Evolutionary conservation across 2,888 invertebrate genomes (phyloP), one percentile per base, ranked within the genome.

Genomic region (Aplocera efformata): DNA sequence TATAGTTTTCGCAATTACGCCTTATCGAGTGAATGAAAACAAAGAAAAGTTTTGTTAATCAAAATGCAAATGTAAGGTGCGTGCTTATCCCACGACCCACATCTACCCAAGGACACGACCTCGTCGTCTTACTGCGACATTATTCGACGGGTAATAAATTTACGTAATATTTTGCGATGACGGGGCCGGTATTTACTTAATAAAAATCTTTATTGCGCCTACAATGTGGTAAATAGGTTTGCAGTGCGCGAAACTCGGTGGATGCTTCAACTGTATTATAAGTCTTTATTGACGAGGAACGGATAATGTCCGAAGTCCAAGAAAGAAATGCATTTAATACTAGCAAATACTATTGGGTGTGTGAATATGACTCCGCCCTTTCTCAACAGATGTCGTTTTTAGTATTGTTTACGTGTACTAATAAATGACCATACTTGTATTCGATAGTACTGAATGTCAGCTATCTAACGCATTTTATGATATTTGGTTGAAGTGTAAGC

Each of bases 51-150:
- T 47, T 59, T 54, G 64, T 59, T 77, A 83, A 83, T 86, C 75
- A 79, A 82, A 81, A 86, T 88, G 86, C 78, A 84, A 86, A 88
- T 85, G 59, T 67, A 73, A 73, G 72, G 76, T 75, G 73, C 65
- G 33, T 55, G 51, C 72, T 85, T 85, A 85, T 86, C 86, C 85
- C 63, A 50, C 73, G 85, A 72, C 86, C 88, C 72, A 88, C 79
- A 85, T 86, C 84, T 82, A 46, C 41, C 63, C 76, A 82, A 85
- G 85, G 86, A 73, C 83, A 73, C 58, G 78, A 60, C 79, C 79
- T 72, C 74, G 72, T 62, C 63, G 72, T 62, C 63, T 44, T 34
- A 45, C 42, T 41, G 63, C 66, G 67, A 70, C 68, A 68, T 58
- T 65, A 59, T 48, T 48, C 50, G 45, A 56, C 56, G 58, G 36